phyloP scores from a whole-genome alignment of 2,888 invertebrate species.

The Sinodicranocentrus sp. region DNA sequence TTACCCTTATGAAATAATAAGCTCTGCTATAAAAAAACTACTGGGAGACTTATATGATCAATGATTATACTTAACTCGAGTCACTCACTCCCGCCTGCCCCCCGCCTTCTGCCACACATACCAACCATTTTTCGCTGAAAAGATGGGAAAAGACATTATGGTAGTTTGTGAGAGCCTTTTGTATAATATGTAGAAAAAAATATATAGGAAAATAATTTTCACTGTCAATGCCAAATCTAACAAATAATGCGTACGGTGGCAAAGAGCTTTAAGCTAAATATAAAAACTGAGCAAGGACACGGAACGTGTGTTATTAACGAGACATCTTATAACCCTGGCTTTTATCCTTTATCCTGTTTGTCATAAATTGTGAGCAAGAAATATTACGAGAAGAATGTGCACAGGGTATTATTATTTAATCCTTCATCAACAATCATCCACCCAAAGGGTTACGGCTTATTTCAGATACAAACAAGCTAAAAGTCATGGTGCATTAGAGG shows the following conservation, averaged over 20 bases:
- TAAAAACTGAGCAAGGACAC: background rate
- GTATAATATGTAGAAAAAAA: background rate
- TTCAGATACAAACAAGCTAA: too few species aligned
- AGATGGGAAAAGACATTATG: too few species aligned
- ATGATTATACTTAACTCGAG: constrained; percentile 13
- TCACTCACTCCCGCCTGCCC: constrained; percentile 12
- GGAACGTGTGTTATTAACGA: background rate
- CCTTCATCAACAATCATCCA: background rate
- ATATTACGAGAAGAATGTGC: constrained; percentile 9
- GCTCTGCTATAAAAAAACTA: constrained; percentile 1
- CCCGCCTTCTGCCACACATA: constrained; percentile 13
- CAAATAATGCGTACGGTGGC: background rate
- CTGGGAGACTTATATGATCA: constrained; percentile 7
- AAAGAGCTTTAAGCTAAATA: background rate
- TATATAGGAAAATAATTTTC: constrained; percentile 6
- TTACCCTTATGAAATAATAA: constrained; percentile 3
- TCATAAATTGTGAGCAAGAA: constrained; percentile 1
- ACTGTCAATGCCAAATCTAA: constrained; percentile 6
- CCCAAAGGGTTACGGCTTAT: too few species aligned
- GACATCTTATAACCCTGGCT: background rate
- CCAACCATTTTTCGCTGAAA: background rate
- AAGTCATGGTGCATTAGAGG: too few species aligned
- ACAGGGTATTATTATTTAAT: background rate
- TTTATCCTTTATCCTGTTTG: constrained; percentile 1
- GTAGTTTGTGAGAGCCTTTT: too few species aligned